Percentiles rank a stretch among this genome's conserved stretches.
Evolutionary conservation across 2,113 vertebrate genomes (phyloP).

Genomic region (Microcebus tavaratra): DNA sequence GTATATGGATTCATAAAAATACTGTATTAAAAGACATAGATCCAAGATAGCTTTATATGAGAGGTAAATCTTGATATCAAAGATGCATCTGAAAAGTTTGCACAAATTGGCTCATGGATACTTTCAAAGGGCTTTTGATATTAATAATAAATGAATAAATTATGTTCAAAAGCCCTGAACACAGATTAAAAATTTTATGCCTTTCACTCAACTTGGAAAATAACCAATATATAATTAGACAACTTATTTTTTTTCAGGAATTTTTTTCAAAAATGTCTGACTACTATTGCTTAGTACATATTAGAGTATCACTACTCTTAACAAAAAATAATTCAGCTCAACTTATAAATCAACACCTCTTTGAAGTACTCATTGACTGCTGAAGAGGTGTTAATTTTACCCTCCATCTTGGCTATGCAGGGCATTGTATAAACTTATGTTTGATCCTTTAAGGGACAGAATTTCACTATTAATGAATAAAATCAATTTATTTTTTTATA

Average conservation of each 20-base stretch:
- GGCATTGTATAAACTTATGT: background rate
- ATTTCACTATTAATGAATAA: background rate
- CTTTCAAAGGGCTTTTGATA: background rate
- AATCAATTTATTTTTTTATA: background rate
- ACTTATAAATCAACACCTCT: background rate
- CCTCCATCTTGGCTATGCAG: background rate
- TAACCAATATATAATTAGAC: background rate
- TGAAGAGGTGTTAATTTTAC: background rate
- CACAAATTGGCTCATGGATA: background rate
- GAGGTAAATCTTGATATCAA: background rate
- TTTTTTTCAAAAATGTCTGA: background rate
- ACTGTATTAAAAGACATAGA: background rate
- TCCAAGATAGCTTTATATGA: background rate
- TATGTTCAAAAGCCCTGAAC: background rate
- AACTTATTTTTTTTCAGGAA: background rate
- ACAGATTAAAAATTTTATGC: background rate
- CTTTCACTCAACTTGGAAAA: constrained; percentile 17
- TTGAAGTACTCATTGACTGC: background rate
- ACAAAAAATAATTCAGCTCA: background rate
- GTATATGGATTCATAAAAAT: background rate
- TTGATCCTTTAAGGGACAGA: background rate
- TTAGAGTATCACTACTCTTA: background rate
- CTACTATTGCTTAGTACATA: background rate
- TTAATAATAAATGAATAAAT: constrained; percentile 12
- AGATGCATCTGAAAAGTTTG: background rate